These are phyloP conservation scores for Drosophila pectinifera DNA, from an alignment of 1,140 invertebrate species.

Conservation along the genomic window DNA sequence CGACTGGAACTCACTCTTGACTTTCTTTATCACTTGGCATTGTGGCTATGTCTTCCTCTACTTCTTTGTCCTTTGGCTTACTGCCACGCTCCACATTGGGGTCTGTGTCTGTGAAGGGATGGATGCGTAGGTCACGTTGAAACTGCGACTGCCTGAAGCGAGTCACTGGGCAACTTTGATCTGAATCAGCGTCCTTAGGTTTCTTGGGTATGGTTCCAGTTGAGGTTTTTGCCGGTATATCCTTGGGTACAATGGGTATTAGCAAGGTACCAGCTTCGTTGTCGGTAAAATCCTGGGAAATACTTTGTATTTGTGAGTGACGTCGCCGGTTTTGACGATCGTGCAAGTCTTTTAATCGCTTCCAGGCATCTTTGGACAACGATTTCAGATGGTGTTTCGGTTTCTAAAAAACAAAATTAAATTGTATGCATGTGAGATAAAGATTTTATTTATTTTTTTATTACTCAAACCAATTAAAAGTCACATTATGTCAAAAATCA, in stretches of 20 bases:
- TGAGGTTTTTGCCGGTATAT: neutral
- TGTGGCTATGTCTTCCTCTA: conserved; percentile 44
- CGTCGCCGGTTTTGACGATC: conserved; percentile 31
- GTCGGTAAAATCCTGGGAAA: conserved; percentile 16
- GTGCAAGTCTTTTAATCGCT: conserved; percentile 55
- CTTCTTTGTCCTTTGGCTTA: conserved; percentile 26
- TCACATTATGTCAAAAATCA: neutral
- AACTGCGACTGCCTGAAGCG: conserved; percentile 35
- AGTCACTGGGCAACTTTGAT: conserved; percentile 4
- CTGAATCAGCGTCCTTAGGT: neutral
- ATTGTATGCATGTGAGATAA: neutral
- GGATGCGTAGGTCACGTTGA: conserved; percentile 48
- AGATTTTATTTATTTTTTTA: too few relatives aligned
- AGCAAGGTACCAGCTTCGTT: conserved; percentile 51
- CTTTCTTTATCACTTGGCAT: conserved; percentile 55
- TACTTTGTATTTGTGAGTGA: conserved; percentile 3
- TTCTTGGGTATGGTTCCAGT: conserved; percentile 40
- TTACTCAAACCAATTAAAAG: neutral
- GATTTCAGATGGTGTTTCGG: conserved; percentile 44
- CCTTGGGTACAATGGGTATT: conserved; percentile 18
- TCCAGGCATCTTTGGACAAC: conserved; percentile 48
- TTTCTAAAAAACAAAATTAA: conserved; percentile 37
- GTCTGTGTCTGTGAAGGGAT: conserved; percentile 66
- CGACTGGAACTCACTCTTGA: conserved; percentile 55
- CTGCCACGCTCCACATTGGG: conserved; percentile 56